Base-by-base conservation (phyloP, 2,797 vertebrate genomes). In the Halcyon leucocephala region DNA sequence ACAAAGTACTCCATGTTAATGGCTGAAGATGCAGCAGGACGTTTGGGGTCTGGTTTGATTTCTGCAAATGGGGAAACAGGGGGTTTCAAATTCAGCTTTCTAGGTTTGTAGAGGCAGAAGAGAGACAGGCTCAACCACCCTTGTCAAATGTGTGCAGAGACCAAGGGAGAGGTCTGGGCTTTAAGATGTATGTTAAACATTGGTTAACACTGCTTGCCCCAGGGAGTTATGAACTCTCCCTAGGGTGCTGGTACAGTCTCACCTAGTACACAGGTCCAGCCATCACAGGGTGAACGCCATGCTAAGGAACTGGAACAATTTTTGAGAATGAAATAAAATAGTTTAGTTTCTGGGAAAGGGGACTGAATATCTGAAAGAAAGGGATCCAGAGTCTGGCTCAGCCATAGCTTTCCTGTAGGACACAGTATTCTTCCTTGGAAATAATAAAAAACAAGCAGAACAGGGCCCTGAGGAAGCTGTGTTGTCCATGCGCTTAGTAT, bases 251-350 rank as follows among this genome's bases (percentile, higher is more conserved):
- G 29, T 37, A 39, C 5, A 19, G 12, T 22, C 51, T 62, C 16
- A 48, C 5, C 7, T 31, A 24, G 2, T 16, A 33, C 41, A 49
- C 5, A 42, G 7, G 6, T 33, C 33, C 18, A 54, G 46, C 33
- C 0, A 0, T 58, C 19, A 9, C 0, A 0, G 33, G 6, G 5
- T n/a, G 28, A 80, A 33, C 2, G 12, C 17, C 10, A 3, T 14
- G 19, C 14, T 61, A n/a, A 85, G 22, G 31, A 86, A 60, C 33
- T 24, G 17, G 35, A 73, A 55, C 1, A 41, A 21, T 42, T 65
- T 74, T 33, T 65, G 17, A 57, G 61, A 82, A 51, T 35, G 11
- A 7, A 65, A 8, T 60, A 42, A 73, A 74, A 24, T 65, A 6
- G 4, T 14, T 91, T 18, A 1, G 10, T 31, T 22, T 1, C 14